Conservation (phyloP, 23 tunicate species). For the Trididemnum clinides region DNA sequence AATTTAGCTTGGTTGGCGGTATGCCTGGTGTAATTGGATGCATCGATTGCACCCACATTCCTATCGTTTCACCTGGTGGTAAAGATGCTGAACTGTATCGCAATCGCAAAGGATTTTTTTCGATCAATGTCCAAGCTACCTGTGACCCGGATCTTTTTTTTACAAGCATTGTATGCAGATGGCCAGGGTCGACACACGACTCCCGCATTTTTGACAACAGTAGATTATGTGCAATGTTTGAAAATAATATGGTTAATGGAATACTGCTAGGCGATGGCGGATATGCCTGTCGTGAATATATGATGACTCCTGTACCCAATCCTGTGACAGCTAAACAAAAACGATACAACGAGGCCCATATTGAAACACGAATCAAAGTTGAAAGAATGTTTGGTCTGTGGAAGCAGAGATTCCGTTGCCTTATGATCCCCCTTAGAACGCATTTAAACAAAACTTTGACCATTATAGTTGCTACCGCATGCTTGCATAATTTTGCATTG, state of each 20-base stretch:
- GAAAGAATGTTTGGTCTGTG: conserved; percentile 47
- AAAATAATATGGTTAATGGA: conserved; percentile 16
- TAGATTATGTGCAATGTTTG: conserved; percentile 33
- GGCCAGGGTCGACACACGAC: conserved; percentile 76
- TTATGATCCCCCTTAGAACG: conserved; percentile 37
- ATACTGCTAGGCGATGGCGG: conserved; percentile 58
- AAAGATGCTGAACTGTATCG: conserved; percentile 27
- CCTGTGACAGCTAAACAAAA: conserved; percentile 12
- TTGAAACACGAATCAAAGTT: conserved; percentile 30
- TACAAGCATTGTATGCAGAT: conserved; percentile 59
- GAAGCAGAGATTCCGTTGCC: conserved; percentile 55
- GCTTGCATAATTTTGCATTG: conserved; percentile 45
- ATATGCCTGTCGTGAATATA: conserved; percentile 42
- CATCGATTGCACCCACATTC: conserved; percentile 61
- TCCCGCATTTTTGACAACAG: conserved; percentile 53
- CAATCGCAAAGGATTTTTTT: conserved; percentile 50
- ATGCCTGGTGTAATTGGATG: conserved; percentile 55
- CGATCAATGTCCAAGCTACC: conserved; percentile 71
- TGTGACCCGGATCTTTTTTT: conserved; percentile 46
- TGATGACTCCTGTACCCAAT: conserved; percentile 57
- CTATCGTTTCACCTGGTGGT: conserved; percentile 60
- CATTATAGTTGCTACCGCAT: conserved; percentile 50
- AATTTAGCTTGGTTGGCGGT: conserved; percentile 20
- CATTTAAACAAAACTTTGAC: conserved; percentile 13
- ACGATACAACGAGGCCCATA: conserved; percentile 45